phyloP scores from a whole-genome alignment of 2,113 vertebrate genomes.

The Zosterops hypoxanthus region DNA sequence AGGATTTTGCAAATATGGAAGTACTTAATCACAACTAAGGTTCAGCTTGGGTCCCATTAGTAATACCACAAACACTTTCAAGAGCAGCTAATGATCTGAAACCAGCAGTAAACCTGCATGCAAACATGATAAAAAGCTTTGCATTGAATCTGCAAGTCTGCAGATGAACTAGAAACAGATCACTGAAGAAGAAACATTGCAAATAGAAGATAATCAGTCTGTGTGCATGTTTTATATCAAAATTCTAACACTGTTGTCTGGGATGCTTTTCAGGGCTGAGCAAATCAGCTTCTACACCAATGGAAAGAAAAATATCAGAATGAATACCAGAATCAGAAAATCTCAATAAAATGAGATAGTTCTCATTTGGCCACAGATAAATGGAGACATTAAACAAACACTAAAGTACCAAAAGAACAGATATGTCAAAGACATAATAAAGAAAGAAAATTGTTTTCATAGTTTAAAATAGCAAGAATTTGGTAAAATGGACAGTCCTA shows the following conservation, averaged over 20 bases:
- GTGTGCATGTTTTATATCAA: not conserved
- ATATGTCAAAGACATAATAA: not conserved
- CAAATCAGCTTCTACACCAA: not conserved
- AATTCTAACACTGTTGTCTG: not conserved
- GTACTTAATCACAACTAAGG: conserved; percentile 7
- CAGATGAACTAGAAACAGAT: conserved; percentile 8
- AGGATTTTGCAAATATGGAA: conserved; percentile 8
- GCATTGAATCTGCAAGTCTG: conserved; percentile 8
- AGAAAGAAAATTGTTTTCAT: not conserved
- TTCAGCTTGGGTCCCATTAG: conserved; percentile 2
- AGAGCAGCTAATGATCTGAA: conserved; percentile 34
- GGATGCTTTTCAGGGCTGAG: not conserved
- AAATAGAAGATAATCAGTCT: not conserved
- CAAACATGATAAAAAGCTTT: conserved; percentile 24
- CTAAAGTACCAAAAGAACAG: not conserved
- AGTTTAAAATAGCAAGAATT: not conserved
- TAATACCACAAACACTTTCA: conserved; percentile 25
- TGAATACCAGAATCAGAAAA: not conserved
- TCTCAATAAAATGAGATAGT: not conserved
- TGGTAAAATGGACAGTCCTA: not conserved
- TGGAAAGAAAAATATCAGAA: not conserved
- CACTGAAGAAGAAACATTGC: conserved; percentile 1
- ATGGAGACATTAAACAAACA: not conserved
- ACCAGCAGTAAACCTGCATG: conserved; percentile 9
- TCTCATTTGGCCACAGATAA: not conserved